Evolutionary conservation across 1,140 invertebrate genomes (phyloP).

Genomic region (Diprion similis): DNA sequence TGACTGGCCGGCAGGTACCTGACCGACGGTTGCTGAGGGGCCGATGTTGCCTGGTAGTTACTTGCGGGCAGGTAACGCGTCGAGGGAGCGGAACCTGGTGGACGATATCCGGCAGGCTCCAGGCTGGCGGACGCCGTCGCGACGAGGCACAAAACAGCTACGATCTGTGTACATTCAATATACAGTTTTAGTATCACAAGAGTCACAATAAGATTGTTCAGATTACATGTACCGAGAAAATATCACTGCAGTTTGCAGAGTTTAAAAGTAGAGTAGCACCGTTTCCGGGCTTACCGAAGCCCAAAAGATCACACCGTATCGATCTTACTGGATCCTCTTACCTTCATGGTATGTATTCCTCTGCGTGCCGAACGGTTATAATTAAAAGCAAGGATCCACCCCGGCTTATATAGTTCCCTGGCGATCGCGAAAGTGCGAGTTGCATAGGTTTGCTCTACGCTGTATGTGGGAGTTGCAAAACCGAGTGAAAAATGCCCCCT

Average conservation of each 20-base stretch:
- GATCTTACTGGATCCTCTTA: no score
- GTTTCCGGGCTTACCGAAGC: no score
- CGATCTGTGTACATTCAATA: constrained; percentile 23
- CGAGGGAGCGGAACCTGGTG: constrained; percentile 27
- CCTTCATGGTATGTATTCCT: no score
- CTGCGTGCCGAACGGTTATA: no score
- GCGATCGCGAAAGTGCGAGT: no score
- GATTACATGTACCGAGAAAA: neutral
- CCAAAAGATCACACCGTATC: no score
- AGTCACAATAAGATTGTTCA: neutral
- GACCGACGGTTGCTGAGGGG: neutral
- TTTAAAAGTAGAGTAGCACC: no score
- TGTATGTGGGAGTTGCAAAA: no score
- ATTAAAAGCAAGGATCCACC: no score
- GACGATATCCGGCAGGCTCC: constrained; percentile 41
- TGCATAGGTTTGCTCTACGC: no score
- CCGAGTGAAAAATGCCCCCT: no score
- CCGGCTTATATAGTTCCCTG: no score
- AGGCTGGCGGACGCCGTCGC: constrained; percentile 35
- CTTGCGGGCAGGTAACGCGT: constrained; percentile 26
- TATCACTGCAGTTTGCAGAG: neutral
- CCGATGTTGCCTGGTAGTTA: constrained; percentile 4
- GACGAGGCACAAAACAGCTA: constrained; percentile 34
- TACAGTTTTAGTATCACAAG: neutral
- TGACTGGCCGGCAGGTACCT: neutral